These are phyloP conservation scores for Podargus strigoides DNA, from an alignment of 2,797 vertebrate species.

Conservation along the genomic window DNA sequence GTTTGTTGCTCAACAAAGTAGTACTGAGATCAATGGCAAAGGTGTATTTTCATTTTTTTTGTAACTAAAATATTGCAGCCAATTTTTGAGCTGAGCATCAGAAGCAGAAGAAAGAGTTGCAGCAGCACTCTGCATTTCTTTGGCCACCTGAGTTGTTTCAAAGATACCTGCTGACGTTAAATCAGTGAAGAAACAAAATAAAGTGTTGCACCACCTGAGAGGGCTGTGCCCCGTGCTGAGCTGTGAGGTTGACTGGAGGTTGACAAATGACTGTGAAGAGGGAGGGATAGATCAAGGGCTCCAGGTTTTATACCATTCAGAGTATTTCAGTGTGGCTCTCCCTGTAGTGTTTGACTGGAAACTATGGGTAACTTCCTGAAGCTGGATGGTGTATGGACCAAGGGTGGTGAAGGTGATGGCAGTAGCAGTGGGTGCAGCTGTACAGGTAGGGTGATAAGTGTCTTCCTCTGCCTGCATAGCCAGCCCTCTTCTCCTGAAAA, in stretches of 20 bases:
- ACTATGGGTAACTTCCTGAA: fast-evolving
- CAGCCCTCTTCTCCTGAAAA: not conserved
- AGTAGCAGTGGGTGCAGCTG: not conserved
- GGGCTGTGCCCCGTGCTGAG: fast-evolving
- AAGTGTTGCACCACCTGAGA: not conserved
- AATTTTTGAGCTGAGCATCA: not conserved
- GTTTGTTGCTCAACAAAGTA: constrained; percentile 8
- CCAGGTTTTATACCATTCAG: not conserved
- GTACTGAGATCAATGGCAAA: constrained; percentile 25
- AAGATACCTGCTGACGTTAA: not conserved
- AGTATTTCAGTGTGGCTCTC: not conserved
- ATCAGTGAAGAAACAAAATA: not conserved
- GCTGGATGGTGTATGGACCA: not conserved
- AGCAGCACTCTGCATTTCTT: not conserved
- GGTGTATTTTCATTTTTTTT: not conserved
- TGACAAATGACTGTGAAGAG: not conserved
- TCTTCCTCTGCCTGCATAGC: not conserved
- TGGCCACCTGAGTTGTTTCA: not conserved
- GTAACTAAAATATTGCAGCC: not conserved
- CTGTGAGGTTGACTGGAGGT: not conserved
- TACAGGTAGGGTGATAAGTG: fast-evolving
- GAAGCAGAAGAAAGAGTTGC: not conserved
- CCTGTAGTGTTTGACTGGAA: not conserved
- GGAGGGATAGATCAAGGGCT: not conserved
- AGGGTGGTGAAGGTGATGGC: not conserved